phyloP scores from a whole-genome alignment of 2,888 invertebrate species.

The Girardia tigrina region DNA sequence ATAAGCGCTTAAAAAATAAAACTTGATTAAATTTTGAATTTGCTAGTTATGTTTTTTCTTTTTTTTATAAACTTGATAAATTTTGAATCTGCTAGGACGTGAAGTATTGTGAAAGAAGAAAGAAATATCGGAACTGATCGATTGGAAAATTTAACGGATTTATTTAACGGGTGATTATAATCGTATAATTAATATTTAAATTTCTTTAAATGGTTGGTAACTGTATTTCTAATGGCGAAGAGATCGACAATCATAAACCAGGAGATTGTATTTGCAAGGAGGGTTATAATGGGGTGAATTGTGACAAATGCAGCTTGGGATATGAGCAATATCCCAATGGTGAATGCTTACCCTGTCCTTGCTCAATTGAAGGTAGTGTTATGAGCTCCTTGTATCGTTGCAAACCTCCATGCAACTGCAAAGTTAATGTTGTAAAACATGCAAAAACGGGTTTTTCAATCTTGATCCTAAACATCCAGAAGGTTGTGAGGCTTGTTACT shows the following conservation, averaged over 20 bases:
- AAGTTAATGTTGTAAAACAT: conserved; percentile 61
- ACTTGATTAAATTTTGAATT: no score
- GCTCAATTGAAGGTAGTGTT: conserved; percentile 56
- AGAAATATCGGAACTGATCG: no score
- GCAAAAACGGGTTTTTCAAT: conserved; percentile 69
- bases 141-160: no score
- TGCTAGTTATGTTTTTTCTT: no score
- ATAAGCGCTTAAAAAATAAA: no score
- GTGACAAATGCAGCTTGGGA: conserved; percentile 24
- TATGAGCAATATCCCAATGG: conserved; percentile 43
- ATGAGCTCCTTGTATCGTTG: conserved; percentile 51
- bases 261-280: conserved; percentile 68
- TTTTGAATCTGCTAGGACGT: no score
- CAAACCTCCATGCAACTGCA: conserved; percentile 62
- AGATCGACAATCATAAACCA: conserved; percentile 53
- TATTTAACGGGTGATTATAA: no score
- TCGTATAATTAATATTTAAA: no score
- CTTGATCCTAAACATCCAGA: conserved; percentile 59
- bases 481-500: conserved; percentile 79
- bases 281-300: conserved; percentile 61
- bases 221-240: no score
- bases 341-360: conserved; percentile 42
- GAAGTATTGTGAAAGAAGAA: no score
- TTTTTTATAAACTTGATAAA: no score
- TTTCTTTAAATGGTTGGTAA: no score